Conservation (phyloP, 2,888 invertebrate species). For the Ochropacha duplaris region DNA sequence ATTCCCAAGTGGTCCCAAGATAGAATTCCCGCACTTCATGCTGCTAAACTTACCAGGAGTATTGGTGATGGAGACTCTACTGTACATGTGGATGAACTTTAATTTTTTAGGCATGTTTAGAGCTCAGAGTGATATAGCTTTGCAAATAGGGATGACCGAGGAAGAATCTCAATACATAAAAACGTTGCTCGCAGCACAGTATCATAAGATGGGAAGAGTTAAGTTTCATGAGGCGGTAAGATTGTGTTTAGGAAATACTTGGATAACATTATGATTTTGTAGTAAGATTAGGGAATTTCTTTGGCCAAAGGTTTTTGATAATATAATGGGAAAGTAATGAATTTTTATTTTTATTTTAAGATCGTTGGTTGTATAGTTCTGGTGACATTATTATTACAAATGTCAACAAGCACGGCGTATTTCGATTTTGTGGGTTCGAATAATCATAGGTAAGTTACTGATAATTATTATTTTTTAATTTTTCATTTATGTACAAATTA, state of each 20-base stretch:
- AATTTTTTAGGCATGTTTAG: constrained; percentile 69
- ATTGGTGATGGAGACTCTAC: constrained; percentile 55
- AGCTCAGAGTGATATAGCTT: constrained; percentile 45
- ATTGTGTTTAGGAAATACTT: too few relatives aligned
- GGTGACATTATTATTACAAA: constrained; percentile 38
- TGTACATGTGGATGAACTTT: constrained; percentile 71
- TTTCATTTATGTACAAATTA: too few relatives aligned
- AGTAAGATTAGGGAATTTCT: not conserved
- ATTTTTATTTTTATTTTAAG: constrained; percentile 18
- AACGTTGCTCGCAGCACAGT: constrained; percentile 47
- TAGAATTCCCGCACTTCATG: constrained; percentile 64
- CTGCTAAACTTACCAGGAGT: constrained; percentile 64
- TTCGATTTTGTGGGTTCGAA: constrained; percentile 20
- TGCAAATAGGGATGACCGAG: constrained; percentile 59
- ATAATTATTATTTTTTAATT: too few relatives aligned
- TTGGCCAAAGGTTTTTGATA: too few relatives aligned
- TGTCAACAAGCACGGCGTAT: constrained; percentile 27
- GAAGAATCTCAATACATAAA: constrained; percentile 61
- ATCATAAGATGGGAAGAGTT: constrained; percentile 45
- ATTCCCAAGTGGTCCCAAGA: constrained; percentile 54
- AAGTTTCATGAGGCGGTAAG: constrained; percentile 56
- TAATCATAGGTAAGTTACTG: constrained; percentile 29
- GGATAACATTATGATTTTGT: not conserved
- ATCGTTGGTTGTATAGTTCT: constrained; percentile 28
- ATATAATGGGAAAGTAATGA: too few relatives aligned